Base-by-base conservation (phyloP, 2,888 invertebrate genomes). In the Nomada fucata region DNA sequence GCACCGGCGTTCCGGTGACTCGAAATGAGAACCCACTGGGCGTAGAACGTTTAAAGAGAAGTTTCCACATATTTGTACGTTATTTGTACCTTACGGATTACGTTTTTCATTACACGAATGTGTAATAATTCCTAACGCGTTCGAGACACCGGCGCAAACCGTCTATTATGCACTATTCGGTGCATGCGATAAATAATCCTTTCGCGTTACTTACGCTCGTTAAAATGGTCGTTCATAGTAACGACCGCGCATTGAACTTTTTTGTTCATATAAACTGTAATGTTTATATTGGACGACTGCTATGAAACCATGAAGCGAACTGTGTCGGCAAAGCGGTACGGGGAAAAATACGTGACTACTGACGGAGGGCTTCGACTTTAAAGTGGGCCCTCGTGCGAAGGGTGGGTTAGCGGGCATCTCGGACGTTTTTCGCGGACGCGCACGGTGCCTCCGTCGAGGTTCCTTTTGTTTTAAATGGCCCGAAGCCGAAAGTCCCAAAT, bases 401-500 rank as follows among this genome's bases (percentile, higher is more conserved):
- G 68, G 71, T 76, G 74, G 76, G 70, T 78, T 78, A 23, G 82
- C 61, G 73, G 61, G 63, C 61, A 67, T 64, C 64, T 29, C 26
- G 71, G 64, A 78, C 68, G 68, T 70, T 82, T 50, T 53, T 50
- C 15, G 50, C 36, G 42, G 57, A 50, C 50, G 63, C 15, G 69
- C 23, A 60, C 53, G 64, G 67, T 76, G 55, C 52, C 67, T 63
- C 63, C 64, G 59, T 67, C 59, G 69, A 78, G 60, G 71, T 64
- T 74, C 65, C 76, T 68, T 59, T 64, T 76, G 5, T 79, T 83
- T 65, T 78, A 86, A 71, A 76, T 83, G 82, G 79, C 73, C 81
- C 36, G 65, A 42, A 84, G 83, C 83, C 79, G 59, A 74, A 72
- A 81, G 85, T 65, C 81, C 82, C 79, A 61, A 89, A 88, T 86